Conservation (phyloP, 1,140 invertebrate species). For the Atta texana region DNA sequence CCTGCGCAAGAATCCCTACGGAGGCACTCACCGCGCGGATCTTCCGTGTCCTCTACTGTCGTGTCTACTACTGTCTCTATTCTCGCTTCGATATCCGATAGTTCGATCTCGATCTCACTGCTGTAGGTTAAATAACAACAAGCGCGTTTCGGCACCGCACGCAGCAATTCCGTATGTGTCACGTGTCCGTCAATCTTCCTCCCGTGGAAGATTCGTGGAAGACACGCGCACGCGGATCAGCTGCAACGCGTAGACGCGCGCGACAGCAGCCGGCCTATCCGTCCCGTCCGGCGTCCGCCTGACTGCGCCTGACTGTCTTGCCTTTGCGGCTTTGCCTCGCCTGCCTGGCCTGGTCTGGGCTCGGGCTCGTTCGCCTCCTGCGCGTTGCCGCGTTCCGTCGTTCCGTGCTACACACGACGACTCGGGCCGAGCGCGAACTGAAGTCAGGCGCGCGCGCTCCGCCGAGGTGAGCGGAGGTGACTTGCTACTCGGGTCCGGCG, state of each 20-base stretch:
- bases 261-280: conserved; percentile 34
- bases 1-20: conserved; percentile 42
- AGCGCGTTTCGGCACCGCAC: neutral
- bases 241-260: neutral
- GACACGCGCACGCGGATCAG: neutral
- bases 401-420: conserved; percentile 70
- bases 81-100: neutral
- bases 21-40: neutral
- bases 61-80: neutral
- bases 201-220: neutral
- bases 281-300: neutral
- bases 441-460: conserved; percentile 62
- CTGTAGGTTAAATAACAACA: neutral
- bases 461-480: conserved; percentile 84
- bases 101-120: neutral
- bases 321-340: neutral
- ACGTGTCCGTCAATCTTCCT: neutral
- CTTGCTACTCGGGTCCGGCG: conserved; percentile 79
- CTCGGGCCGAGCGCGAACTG: conserved; percentile 75
- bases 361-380: neutral
- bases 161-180: conserved; percentile 17
- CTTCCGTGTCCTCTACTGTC: neutral
- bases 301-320: neutral
- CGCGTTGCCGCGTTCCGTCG: conserved; percentile 29
- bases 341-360: neutral